phyloP scores from a whole-genome alignment of 2,797 vertebrate genomes.

The Coracias cyanogaster region DNA sequence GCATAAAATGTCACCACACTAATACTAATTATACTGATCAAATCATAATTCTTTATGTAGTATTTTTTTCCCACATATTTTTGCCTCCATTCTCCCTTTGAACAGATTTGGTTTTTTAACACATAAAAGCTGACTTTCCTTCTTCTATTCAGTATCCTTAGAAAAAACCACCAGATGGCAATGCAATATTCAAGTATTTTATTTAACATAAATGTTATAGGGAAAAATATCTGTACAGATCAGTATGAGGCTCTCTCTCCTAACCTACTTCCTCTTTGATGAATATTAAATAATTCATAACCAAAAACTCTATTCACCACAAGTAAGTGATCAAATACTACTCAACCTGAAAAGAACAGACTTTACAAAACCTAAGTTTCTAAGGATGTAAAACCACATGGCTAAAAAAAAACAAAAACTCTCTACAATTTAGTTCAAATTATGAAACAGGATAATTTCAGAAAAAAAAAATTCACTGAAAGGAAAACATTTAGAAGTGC shows the following conservation, averaged over 20 bases:
- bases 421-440: not conserved
- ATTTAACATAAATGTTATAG: not conserved
- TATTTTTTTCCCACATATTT: not conserved
- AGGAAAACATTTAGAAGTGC: constrained; percentile 19
- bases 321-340: constrained; percentile 19
- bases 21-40: not conserved
- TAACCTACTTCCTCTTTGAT: constrained; percentile 36
- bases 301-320: not conserved
- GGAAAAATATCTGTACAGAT: not conserved
- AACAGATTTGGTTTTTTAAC: not conserved
- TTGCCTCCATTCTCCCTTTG: not conserved
- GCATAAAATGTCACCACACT: not conserved
- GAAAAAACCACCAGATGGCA: constrained; percentile 77
- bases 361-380: not conserved
- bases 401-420: not conserved
- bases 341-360: not conserved
- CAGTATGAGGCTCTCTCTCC: not conserved
- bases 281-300: constrained; percentile 41
- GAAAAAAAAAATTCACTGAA: not conserved
- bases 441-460: not conserved
- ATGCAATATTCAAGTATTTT: constrained; percentile 65
- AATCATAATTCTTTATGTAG: not conserved
- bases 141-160: constrained; percentile 49
- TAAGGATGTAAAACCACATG: not conserved
- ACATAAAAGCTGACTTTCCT: not conserved